Percentiles rank a stretch among this genome's conserved stretches.
These are phyloP conservation scores for Parauchenoglanis punctatus DNA, from an alignment of 2,797 vertebrate species.

Conservation along the genomic window DNA sequence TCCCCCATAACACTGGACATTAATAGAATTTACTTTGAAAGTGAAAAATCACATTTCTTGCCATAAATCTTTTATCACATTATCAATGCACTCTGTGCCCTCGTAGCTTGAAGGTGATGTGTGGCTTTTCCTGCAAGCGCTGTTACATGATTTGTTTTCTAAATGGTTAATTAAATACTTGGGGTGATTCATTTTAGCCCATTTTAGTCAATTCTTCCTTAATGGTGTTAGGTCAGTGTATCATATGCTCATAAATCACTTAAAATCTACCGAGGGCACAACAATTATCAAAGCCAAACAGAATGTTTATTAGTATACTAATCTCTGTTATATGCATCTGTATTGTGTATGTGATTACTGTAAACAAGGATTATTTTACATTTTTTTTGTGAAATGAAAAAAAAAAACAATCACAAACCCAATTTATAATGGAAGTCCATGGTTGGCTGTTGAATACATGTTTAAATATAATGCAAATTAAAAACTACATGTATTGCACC, in stretches of 20 bases:
- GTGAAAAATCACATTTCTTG: slow-evolving; percentile 24
- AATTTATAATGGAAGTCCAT: background rate
- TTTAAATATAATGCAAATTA: background rate
- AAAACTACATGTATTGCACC: background rate
- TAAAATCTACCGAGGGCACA: background rate
- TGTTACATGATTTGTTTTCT: slow-evolving; percentile 8
- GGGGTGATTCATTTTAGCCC: background rate
- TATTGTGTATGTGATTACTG: background rate
- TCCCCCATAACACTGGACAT: background rate
- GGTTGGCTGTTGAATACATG: background rate
- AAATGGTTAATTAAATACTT: background rate
- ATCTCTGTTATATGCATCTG: background rate
- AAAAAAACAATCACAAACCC: background rate
- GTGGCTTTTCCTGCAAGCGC: background rate
- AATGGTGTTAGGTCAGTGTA: background rate
- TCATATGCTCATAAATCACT: slow-evolving; percentile 1
- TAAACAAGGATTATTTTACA: background rate
- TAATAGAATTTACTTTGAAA: slow-evolving; percentile 7
- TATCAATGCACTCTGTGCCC: slow-evolving; percentile 3
- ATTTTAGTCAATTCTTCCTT: slow-evolving; percentile 1
- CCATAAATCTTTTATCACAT: slow-evolving; percentile 59
- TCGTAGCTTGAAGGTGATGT: background rate
- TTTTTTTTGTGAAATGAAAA: background rate
- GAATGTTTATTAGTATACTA: background rate
- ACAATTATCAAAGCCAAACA: background rate